Evolutionary conservation across 2,888 invertebrate genomes (phyloP).

Genomic region (Meganola albula): DNA sequence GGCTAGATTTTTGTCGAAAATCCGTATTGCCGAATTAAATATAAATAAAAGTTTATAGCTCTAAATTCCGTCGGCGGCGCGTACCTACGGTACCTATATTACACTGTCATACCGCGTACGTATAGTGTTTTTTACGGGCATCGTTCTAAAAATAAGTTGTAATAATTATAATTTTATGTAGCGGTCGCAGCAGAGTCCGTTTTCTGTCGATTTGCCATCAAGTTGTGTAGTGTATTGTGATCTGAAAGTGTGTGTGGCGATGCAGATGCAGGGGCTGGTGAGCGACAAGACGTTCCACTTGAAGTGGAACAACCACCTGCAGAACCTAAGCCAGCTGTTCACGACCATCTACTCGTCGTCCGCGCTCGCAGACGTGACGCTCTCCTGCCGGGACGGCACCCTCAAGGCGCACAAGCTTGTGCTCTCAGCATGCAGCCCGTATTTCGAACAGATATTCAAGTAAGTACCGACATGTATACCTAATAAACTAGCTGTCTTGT

Average conservation of each 20-base stretch:
- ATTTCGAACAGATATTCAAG: conserved; percentile 86
- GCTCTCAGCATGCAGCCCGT: conserved; percentile 85
- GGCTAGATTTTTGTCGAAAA: conserved; percentile 53
- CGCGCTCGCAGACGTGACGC: conserved; percentile 82
- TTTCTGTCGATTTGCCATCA: conserved; percentile 69
- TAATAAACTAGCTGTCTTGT: conserved; percentile 15
- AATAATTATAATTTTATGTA: conserved; percentile 79
- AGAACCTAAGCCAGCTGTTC: conserved; percentile 83
- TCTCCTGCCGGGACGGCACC: conserved; percentile 84
- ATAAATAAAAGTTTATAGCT: conserved; percentile 69
- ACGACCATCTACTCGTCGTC: conserved; percentile 83
- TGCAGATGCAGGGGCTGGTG: conserved; percentile 78
- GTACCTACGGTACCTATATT: conserved; percentile 75
- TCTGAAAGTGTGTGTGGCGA: conserved; percentile 63
- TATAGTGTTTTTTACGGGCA: conserved; percentile 79
- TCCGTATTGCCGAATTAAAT: conserved; percentile 55
- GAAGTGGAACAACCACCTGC: conserved; percentile 85
- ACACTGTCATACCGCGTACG: conserved; percentile 78
- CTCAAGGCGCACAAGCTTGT: conserved; percentile 84
- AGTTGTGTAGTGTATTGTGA: conserved; percentile 64
- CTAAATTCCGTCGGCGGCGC: conserved; percentile 74
- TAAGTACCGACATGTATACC: conserved; percentile 37
- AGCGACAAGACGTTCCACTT: conserved; percentile 82
- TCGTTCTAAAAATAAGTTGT: conserved; percentile 79
- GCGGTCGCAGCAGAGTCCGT: conserved; percentile 72